Conservation (phyloP, 2,888 invertebrate species). For the Mantis religiosa region DNA sequence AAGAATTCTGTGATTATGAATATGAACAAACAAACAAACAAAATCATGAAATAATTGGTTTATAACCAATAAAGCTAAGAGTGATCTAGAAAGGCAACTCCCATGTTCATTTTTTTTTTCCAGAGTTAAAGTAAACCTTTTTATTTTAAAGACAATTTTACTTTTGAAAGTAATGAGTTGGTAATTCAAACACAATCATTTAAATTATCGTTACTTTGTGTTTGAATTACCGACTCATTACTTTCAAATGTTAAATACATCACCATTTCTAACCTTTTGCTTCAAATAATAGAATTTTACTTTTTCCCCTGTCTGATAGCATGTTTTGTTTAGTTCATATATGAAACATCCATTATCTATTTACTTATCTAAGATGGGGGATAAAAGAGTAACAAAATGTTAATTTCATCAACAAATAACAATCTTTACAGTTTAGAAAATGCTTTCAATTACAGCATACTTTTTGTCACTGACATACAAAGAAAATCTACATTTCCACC, state of each 20-base stretch:
- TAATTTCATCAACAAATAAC: background rate
- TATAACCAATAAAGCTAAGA: background rate
- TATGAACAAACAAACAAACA: no score
- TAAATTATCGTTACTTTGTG: no score
- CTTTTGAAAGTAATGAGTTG: no score
- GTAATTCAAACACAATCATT: no score
- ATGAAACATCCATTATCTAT: background rate
- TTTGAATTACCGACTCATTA: no score
- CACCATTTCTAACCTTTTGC: no score
- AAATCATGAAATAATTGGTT: background rate
- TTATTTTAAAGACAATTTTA: background rate
- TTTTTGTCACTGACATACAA: background rate
- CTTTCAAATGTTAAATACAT: no score
- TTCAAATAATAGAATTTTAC: no score
- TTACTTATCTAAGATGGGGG: background rate
- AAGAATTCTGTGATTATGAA: background rate
- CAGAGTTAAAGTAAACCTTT: background rate
- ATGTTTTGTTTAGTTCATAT: background rate
- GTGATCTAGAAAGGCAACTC: background rate
- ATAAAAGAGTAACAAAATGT: background rate
- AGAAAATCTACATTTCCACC: background rate
- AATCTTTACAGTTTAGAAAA: background rate
- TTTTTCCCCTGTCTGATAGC: background rate
- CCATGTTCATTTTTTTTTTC: background rate
- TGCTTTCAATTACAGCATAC: background rate